A percentile compares a stretch with the other conserved stretches of the same genome.
These are phyloP conservation scores for Desoria tigrina DNA, from an alignment of 2,888 invertebrate genomes.

Conservation along the genomic window DNA sequence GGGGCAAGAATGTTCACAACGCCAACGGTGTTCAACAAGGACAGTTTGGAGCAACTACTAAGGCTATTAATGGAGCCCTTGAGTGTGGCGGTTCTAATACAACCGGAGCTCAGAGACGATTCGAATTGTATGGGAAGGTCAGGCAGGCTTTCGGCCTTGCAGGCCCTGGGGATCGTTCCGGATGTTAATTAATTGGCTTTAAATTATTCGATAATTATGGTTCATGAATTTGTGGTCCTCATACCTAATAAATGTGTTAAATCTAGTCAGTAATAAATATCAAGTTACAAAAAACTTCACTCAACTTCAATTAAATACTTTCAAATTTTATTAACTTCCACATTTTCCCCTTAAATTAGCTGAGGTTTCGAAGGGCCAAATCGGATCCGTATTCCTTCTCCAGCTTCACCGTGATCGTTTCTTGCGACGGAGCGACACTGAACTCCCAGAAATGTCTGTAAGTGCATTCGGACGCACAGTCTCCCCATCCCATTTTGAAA, in stretches of 20 bases:
- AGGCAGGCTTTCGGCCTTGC: constrained; percentile 36
- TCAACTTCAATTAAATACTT: no score
- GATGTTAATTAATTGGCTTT: constrained; percentile 28
- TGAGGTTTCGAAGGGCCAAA: no score
- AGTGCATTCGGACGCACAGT: constrained; percentile 39
- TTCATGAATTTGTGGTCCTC: no score
- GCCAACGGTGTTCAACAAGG: constrained; percentile 30
- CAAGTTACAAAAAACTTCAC: no score
- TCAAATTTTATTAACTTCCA: no score
- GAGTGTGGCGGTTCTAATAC: constrained; percentile 28
- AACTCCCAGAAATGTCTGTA: constrained; percentile 45
- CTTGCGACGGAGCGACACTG: constrained; percentile 38
- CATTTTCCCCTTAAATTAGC: no score
- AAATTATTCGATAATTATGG: no score
- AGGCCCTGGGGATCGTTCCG: constrained; percentile 35
- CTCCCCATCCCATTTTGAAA: constrained; percentile 43
- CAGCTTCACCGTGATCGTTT: constrained; percentile 41
- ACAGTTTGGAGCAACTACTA: constrained; percentile 35
- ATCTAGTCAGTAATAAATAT: no score
- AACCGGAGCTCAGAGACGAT: constrained; percentile 25
- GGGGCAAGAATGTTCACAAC: constrained; percentile 33
- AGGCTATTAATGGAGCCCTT: constrained; percentile 37
- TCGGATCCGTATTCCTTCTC: constrained; percentile 46
- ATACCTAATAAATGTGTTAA: no score
- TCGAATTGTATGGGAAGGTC: constrained; percentile 34